Evolutionary conservation across 2,888 invertebrate species (phyloP).

Genomic region (Tenthredo mesomela): DNA sequence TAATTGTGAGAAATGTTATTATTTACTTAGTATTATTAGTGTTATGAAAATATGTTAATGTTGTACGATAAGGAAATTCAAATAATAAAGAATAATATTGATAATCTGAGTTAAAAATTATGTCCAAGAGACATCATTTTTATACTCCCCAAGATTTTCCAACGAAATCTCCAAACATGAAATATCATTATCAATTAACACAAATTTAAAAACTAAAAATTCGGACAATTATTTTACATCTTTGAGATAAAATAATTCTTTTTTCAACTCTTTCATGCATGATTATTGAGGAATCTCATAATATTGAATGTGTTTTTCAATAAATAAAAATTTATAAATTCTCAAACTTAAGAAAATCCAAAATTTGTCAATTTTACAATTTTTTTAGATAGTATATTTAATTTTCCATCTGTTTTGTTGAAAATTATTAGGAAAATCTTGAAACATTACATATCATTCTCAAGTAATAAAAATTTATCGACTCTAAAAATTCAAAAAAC

Average conservation of each 20-base stretch:
- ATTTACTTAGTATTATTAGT: not conserved
- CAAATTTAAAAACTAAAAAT: not conserved
- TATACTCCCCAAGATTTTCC: not conserved
- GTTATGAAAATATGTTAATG: not conserved
- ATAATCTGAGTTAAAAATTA: not conserved
- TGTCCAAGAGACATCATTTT: not conserved
- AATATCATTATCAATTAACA: not conserved
- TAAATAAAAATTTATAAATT: not conserved
- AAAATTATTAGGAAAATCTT: too few species aligned
- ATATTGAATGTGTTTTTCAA: not conserved
- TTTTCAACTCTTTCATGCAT: not conserved
- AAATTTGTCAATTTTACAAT: not conserved
- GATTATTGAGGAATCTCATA: not conserved
- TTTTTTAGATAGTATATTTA: not conserved
- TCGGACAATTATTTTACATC: not conserved
- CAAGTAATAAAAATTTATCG: too few species aligned
- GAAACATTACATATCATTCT: too few species aligned
- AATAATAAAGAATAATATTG: not conserved
- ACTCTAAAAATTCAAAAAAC: too few species aligned
- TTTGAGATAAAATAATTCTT: not conserved
- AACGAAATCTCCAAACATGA: not conserved
- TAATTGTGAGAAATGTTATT: not conserved
- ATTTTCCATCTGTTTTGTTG: not conserved
- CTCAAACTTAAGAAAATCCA: not conserved
- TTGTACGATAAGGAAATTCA: not conserved